These are phyloP conservation scores for Thalpophila matura DNA, from an alignment of 2,888 invertebrate genomes.

Conservation along the genomic window DNA sequence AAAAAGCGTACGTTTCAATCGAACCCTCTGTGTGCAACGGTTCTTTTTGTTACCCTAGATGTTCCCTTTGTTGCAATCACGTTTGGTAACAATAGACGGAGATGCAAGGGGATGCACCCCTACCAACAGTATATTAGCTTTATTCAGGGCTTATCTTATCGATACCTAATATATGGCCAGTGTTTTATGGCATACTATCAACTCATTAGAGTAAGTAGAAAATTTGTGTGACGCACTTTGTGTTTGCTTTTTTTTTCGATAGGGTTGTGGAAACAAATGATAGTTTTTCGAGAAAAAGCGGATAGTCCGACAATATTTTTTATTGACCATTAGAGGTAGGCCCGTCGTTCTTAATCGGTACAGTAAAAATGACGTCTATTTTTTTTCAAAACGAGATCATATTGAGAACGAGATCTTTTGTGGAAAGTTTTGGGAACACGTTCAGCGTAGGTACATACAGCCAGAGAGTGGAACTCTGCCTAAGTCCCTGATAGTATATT, in stretches of 20 bases:
- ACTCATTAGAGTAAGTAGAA: constrained; percentile 58
- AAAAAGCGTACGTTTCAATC: constrained; percentile 78
- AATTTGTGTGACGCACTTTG: constrained; percentile 21
- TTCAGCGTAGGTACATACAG: too few species aligned
- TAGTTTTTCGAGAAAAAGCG: background rate
- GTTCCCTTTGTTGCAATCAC: constrained; percentile 85
- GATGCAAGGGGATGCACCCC: constrained; percentile 68
- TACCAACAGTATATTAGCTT: constrained; percentile 69
- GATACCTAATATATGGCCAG: constrained; percentile 51
- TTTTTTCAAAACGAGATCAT: too few species aligned
- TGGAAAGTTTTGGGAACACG: too few species aligned
- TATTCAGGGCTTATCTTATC: constrained; percentile 67
- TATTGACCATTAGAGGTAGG: too few species aligned
- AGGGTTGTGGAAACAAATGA: background rate
- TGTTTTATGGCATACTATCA: constrained; percentile 48
- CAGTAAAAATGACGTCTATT: too few species aligned
- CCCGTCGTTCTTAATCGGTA: too few species aligned
- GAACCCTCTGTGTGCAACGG: constrained; percentile 67
- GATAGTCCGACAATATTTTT: too few species aligned
- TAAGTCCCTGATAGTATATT: too few species aligned
- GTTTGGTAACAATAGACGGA: constrained; percentile 74
- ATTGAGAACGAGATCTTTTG: too few species aligned
- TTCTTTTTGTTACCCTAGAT: constrained; percentile 76
- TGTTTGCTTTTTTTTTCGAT: background rate
- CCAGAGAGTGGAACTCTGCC: too few species aligned